Percentiles rank a stretch among this genome's conserved stretches.
Evolutionary conservation across 2,888 invertebrate species (phyloP).

Genomic region (Heliconius hortense): DNA sequence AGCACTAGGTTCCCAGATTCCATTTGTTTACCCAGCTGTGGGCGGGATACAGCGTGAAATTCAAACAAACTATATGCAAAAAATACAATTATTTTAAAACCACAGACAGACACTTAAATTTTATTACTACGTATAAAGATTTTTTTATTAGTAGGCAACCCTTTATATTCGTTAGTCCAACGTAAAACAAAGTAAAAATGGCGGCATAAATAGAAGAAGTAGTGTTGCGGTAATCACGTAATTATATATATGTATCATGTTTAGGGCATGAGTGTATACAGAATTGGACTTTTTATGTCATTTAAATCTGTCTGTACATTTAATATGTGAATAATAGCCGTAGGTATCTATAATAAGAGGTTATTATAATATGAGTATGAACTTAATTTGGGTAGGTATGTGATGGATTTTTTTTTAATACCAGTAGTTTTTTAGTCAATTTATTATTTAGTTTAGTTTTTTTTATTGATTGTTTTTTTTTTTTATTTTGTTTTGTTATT

Average conservation of each 20-base stretch:
- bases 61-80: neutral
- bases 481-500: too few species aligned
- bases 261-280: conserved; percentile 46
- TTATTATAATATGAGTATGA: conserved; percentile 10
- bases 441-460: neutral
- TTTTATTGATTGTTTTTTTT: neutral
- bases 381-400: conserved; percentile 1
- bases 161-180: neutral
- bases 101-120: neutral
- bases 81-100: neutral
- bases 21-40: too few species aligned
- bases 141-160: neutral
- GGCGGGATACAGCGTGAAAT: too few species aligned
- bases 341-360: conserved; percentile 10
- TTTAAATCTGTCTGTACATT: conserved; percentile 37
- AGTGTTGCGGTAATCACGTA: conserved; percentile 59
- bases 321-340: conserved; percentile 15
- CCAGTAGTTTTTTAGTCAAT: too few species aligned
- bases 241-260: conserved; percentile 57
- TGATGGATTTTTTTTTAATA: neutral
- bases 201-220: conserved; percentile 55
- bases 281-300: conserved; percentile 40
- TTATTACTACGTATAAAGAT: neutral
- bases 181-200: conserved; percentile 33
- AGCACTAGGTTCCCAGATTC: too few species aligned